Evolutionary conservation across 23 tunicate species (phyloP).

Genomic region (Trididemnum nubilum): DNA sequence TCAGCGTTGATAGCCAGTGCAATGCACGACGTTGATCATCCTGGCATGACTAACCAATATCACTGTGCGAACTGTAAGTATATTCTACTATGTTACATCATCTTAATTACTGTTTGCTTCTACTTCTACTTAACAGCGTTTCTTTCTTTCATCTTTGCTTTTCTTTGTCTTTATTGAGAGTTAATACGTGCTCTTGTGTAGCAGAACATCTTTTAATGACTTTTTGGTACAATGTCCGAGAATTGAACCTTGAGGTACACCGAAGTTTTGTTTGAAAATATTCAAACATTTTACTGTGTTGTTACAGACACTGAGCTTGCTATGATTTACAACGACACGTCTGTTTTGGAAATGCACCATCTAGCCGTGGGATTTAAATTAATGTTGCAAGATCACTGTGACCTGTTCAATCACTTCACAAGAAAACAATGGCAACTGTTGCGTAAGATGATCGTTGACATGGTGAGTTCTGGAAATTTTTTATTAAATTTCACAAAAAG

Average conservation of each 20-base stretch:
- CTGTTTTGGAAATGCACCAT: conserved; percentile 86
- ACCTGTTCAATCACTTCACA: conserved; percentile 66
- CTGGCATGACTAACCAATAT: conserved; percentile 87
- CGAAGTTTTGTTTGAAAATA: too few species aligned
- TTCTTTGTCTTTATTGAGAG: too few species aligned
- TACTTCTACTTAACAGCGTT: not conserved
- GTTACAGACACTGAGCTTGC: conserved; percentile 78
- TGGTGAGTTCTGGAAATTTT: conserved; percentile 80
- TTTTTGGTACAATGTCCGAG: too few species aligned
- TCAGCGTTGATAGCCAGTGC: conserved; percentile 86
- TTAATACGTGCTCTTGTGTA: too few species aligned
- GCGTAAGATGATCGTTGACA: conserved; percentile 79
- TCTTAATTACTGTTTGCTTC: not conserved
- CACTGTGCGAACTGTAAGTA: conserved; percentile 83
- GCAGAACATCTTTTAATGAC: too few species aligned
- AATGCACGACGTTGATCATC: conserved; percentile 93
- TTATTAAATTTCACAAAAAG: too few species aligned
- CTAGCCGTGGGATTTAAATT: conserved; percentile 87
- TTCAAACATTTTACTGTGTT: too few species aligned
- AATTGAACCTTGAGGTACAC: too few species aligned
- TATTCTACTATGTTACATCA: not conserved
- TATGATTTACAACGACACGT: conserved; percentile 82
- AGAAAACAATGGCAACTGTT: conserved; percentile 89
- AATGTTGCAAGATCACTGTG: conserved; percentile 82
- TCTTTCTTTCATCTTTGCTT: too few species aligned